Percentiles rank a stretch among this genome's conserved stretches.
phyloP scores from a whole-genome alignment of 2,888 invertebrate species.

The Meghimatium bilineatum region DNA sequence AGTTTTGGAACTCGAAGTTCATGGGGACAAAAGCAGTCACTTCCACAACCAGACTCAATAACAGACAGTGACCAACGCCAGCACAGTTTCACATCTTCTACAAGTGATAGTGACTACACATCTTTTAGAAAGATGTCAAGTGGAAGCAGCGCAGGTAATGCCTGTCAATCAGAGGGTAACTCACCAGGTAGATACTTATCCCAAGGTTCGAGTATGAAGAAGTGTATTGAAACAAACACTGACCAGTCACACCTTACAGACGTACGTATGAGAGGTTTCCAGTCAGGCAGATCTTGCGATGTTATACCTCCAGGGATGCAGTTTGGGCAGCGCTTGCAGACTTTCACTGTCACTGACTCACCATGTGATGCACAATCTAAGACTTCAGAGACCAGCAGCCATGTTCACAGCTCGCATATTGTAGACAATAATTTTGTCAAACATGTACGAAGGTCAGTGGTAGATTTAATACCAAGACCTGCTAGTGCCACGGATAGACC shows the following conservation, averaged over 20 bases:
- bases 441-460: constrained; percentile 40
- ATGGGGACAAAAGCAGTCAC: constrained; percentile 66
- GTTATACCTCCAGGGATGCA: constrained; percentile 55
- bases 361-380: constrained; percentile 60
- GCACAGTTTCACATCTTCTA: constrained; percentile 51
- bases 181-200: constrained; percentile 40
- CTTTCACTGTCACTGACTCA: constrained; percentile 71
- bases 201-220: constrained; percentile 56
- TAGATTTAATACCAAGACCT: constrained; percentile 55
- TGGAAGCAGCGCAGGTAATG: constrained; percentile 67
- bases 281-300: constrained; percentile 54
- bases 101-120: constrained; percentile 58
- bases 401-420: constrained; percentile 55
- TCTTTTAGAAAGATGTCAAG: constrained; percentile 67
- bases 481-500: constrained; percentile 58
- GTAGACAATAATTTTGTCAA: constrained; percentile 62
- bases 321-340: constrained; percentile 71
- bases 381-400: constrained; percentile 56
- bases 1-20: constrained; percentile 33
- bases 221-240: constrained; percentile 75
- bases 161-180: constrained; percentile 50
- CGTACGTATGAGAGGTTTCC: constrained; percentile 67
- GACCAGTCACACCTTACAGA: constrained; percentile 72
- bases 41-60: constrained; percentile 58
- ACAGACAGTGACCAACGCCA: constrained; percentile 55